Conservation (phyloP, 2,113 vertebrate species). For the Zootoca vivipara region DNA sequence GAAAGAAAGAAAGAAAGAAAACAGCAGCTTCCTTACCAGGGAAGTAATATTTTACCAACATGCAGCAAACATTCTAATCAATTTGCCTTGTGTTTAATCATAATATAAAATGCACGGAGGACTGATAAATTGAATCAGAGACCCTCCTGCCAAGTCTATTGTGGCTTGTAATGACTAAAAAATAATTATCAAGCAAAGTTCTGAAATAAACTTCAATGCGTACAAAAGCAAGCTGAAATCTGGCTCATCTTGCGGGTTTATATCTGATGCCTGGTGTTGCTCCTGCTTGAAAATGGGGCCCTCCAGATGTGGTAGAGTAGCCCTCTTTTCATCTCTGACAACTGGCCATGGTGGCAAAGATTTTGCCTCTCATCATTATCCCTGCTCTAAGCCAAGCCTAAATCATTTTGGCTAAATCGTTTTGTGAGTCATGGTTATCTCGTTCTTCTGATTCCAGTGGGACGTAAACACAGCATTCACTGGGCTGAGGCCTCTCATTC, state of each 20-base stretch:
- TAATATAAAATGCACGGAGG: not conserved
- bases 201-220: constrained; percentile 22
- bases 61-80: not conserved
- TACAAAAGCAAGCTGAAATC: not conserved
- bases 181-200: not conserved
- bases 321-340: too few relatives aligned
- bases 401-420: too few relatives aligned
- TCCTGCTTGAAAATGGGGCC: too few relatives aligned
- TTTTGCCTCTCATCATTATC: too few relatives aligned
- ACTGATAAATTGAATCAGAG: not conserved
- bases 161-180: not conserved
- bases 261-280: not conserved
- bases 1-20: not conserved
- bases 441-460: too few relatives aligned
- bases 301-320: too few relatives aligned
- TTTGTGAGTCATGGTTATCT: too few relatives aligned
- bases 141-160: not conserved
- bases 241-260: not conserved
- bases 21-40: not conserved
- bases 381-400: too few relatives aligned
- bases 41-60: not conserved
- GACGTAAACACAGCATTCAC: too few relatives aligned
- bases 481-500: too few relatives aligned
- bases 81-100: not conserved
- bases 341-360: too few relatives aligned